Evolutionary conservation across 2,113 vertebrate species (phyloP), one percentile per base, ranked within the genome.

Genomic region (Nipponia nippon): DNA sequence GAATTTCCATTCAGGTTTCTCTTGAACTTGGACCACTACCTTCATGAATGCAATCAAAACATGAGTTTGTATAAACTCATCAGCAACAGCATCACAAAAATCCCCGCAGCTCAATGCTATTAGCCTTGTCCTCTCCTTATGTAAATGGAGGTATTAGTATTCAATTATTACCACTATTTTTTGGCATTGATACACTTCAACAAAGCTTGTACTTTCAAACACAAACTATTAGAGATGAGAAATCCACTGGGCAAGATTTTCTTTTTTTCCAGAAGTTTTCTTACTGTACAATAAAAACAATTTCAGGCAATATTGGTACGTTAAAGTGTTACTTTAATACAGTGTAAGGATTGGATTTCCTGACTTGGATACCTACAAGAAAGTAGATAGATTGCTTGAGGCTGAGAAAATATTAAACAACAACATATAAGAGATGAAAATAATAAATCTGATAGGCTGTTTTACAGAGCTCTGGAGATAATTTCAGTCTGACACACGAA

Each of bases 401-500:
- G 19, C n/a, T 86, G 44, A 36, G 27, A 80, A 92, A 52, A 69
- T 73, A 56, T 16, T 59, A 63, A 83, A 59, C 10, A 73, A 32
- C 0, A 2, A 53, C 40, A 8, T 6, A 9, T 42, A 67, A 67
- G 34, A 38, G 36, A 53, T 40, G 22, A 86, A 90, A 90, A 29
- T 12, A 73, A n/a, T 52, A 67, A 79, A 52, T 49, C 36, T 49
- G 18, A 65, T 34, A 46, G 55, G 27, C 18, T 81, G 27, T 36
- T 95, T 86, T 72, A 80, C 9, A 65, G 36, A 42, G 15, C 21
- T 42, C 32, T 77, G 7, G 10, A 77, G 40, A 34, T 52, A 69
- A 36, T 47, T 83, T 44, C 27, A 18, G 73, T 44, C 53, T 38
- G 13, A 55, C 16, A n/a, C 5, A 38, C 0, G 0, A 76, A 56